Evolutionary conservation across 2,113 vertebrate genomes (phyloP), one percentile per base, ranked within the genome.

Genomic region (Alethe castanea): DNA sequence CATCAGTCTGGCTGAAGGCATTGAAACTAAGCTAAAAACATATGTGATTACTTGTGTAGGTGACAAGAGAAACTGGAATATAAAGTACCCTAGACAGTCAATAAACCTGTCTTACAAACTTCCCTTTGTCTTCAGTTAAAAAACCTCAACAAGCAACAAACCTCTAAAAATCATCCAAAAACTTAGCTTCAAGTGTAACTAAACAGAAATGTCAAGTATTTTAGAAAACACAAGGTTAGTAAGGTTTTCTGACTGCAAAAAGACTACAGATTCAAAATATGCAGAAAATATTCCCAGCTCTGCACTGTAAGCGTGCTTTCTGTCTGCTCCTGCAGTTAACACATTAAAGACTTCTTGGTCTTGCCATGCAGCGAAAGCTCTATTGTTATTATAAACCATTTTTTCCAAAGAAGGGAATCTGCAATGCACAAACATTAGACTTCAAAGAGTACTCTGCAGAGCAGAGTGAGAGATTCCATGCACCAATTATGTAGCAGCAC

Each of bases 51-150:
- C 67, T 95, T 90, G 74, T 81, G 26, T 54, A 95, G 59, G 81
- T 96, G 94, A 94, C 81, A 96, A 93, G 71, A 95, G 71, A 95
- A 80, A 60, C 74, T 88, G 59, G 22, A 91, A 86, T 92, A 91
- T 94, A 91, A 87, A 91, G 59, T 70, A 69, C 52, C 86, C 33
- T 60, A 90, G 67, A 66, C 88, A 93, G 92, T 80, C 80, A 94
- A 93, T 96, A 97, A 97, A 96, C 87, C 74, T 93, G 95, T 94
- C 94, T 88, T 83, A 90, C 54, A 93, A 77, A 66, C n/a, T 86
- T 93, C 56, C 25, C 12, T 90, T 96, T 88, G 56, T 82, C 38
- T 47, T 80, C 33, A 44, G 38, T 47, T 19, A 54, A 79, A 65
- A 89, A 90, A 25, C 0, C 4, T 19, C 5, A 36, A 16, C 19